phyloP scores from a whole-genome alignment of 2,113 vertebrate genomes.

The Benitochromis conjunctus region DNA sequence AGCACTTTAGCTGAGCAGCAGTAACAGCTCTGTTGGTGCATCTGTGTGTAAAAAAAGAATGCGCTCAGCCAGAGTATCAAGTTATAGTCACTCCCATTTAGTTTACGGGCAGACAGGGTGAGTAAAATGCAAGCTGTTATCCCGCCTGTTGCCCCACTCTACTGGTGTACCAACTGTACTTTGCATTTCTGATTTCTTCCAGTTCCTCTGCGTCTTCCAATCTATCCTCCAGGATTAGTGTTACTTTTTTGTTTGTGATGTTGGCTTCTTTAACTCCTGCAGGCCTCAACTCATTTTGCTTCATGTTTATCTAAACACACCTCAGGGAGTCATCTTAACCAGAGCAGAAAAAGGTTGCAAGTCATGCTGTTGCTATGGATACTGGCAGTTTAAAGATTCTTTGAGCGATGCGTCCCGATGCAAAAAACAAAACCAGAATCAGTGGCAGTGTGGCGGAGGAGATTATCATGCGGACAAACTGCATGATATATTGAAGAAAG shows the following conservation, averaged over 20 bases:
- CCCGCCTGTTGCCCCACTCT: neutral
- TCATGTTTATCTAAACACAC: neutral
- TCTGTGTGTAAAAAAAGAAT: neutral
- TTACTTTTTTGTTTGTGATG: neutral
- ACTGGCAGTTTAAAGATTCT: neutral
- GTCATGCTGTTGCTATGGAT: neutral
- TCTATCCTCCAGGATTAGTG: neutral
- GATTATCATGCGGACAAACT: neutral
- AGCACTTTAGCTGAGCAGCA: neutral
- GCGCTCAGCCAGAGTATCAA: neutral
- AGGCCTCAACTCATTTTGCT: neutral
- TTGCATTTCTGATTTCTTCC: neutral
- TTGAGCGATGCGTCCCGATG: neutral
- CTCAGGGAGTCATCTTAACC: neutral
- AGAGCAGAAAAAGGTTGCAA: neutral
- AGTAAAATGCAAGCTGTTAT: neutral
- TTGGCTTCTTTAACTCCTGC: neutral
- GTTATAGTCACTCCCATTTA: neutral
- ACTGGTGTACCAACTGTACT: neutral
- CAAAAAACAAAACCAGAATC: neutral
- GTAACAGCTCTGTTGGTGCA: neutral
- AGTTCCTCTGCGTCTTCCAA: neutral
- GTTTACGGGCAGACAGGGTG: neutral
- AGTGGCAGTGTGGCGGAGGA: neutral
- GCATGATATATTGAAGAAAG: neutral